Evolutionary conservation across 2,113 vertebrate genomes (phyloP).

Genomic region (Corythornis cristatus): DNA sequence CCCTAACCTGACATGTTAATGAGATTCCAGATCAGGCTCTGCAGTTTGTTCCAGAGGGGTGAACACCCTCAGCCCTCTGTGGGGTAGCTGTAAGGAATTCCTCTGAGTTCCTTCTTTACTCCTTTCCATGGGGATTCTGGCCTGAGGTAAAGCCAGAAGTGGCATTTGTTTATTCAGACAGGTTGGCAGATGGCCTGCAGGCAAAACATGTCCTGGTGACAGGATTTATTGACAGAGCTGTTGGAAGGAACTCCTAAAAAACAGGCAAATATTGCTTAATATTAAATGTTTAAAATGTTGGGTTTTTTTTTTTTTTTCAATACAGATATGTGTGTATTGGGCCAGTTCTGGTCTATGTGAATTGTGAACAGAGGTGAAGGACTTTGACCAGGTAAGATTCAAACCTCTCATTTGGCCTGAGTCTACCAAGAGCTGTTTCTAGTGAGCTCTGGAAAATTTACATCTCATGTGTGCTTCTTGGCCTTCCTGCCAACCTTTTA

Average conservation of each 20-base stretch:
- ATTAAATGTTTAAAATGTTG: neutral
- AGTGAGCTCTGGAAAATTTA: neutral
- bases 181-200: neutral
- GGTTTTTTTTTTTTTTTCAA: neutral
- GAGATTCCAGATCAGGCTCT: neutral
- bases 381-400: neutral
- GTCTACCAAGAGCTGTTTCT: neutral
- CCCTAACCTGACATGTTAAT: neutral
- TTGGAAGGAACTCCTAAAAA: neutral
- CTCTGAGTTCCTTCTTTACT: neutral
- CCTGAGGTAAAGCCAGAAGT: neutral
- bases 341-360: neutral
- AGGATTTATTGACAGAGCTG: conserved; percentile 14
- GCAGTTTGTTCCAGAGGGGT: neutral
- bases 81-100: neutral
- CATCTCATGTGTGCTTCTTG: neutral
- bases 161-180: conserved; percentile 8
- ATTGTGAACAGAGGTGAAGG: neutral
- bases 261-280: conserved; percentile 2
- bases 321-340: neutral
- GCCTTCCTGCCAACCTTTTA: neutral
- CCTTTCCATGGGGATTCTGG: neutral
- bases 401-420: neutral
- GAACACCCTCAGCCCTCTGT: neutral
- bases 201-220: neutral